These are phyloP conservation scores for Catajapyx aquilonaris DNA, from an alignment of 1,140 invertebrate species.

Conservation along the genomic window DNA sequence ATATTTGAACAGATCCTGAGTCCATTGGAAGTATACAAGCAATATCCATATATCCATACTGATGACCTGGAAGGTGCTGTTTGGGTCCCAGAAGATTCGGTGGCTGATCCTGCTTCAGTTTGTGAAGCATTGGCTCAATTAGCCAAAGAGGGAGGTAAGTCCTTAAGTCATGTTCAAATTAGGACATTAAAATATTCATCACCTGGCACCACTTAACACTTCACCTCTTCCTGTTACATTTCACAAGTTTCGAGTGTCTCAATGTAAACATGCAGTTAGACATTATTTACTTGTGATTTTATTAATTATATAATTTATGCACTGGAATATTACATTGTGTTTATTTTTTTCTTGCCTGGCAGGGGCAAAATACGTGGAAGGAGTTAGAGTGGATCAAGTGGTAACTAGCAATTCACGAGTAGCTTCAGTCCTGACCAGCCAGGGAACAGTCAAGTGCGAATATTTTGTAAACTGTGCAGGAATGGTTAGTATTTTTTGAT, in stretches of 20 bases:
- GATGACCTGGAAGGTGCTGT: constrained; percentile 48
- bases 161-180: too few relatives aligned
- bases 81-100: constrained; percentile 51
- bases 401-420: constrained; percentile 33
- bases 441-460: constrained; percentile 39
- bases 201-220: too few relatives aligned
- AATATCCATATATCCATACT: constrained; percentile 36
- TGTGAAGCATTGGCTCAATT: constrained; percentile 33
- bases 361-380: constrained; percentile 35
- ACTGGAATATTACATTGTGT: constrained; percentile 4
- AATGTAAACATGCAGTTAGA: constrained; percentile 6
- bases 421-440: constrained; percentile 31
- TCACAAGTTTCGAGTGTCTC: constrained; percentile 3
- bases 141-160: constrained; percentile 32
- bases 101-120: constrained; percentile 37
- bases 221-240: background rate
- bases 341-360: constrained; percentile 5
- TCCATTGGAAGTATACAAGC: constrained; percentile 20
- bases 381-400: constrained; percentile 33
- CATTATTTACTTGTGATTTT: too few relatives aligned
- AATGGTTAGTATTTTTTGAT: too few relatives aligned
- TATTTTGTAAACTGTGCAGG: constrained; percentile 53
- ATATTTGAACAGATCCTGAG: constrained; percentile 18
- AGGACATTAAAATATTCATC: too few relatives aligned
- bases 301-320: constrained; percentile 1